phyloP scores from a whole-genome alignment of 2,113 vertebrate genomes.

The Lepus timidus region DNA sequence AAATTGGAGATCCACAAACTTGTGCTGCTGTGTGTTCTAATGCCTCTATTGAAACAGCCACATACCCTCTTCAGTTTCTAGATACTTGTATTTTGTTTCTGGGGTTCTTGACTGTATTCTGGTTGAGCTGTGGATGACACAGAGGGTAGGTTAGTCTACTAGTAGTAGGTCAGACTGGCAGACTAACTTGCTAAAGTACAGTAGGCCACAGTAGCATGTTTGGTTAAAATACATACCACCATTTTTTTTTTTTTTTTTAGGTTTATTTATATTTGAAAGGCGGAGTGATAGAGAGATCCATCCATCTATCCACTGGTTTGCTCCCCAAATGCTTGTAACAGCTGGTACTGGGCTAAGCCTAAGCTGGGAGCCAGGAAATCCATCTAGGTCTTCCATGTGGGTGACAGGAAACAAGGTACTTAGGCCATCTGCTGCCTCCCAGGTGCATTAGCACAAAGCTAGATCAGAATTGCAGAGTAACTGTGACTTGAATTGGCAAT shows the following conservation, averaged over 20 bases:
- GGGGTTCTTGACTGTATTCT: not conserved
- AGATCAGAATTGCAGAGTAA: too few relatives aligned
- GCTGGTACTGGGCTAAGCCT: too few relatives aligned
- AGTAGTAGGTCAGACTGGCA: not conserved
- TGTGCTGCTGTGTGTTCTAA: not conserved
- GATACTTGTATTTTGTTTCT: not conserved
- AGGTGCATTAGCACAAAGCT: too few relatives aligned
- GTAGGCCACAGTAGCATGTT: not conserved
- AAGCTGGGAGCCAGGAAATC: too few relatives aligned
- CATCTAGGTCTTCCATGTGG: too few relatives aligned
- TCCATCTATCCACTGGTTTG: too few relatives aligned
- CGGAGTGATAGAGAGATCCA: too few relatives aligned
- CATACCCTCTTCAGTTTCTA: not conserved
- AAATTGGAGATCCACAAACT: not conserved
- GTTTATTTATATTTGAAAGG: too few relatives aligned
- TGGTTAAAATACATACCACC: not conserved
- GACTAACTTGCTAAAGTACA: not conserved
- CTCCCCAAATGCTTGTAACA: too few relatives aligned
- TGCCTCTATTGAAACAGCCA: not conserved
- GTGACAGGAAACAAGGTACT: too few relatives aligned
- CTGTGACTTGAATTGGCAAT: too few relatives aligned
- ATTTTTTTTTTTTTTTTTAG: not conserved
- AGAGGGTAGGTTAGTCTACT: not conserved
- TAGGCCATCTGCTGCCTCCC: too few relatives aligned
- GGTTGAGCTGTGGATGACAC: not conserved